phyloP scores from a whole-genome alignment of 2,797 vertebrate genomes.

The Enoplosus armatus region DNA sequence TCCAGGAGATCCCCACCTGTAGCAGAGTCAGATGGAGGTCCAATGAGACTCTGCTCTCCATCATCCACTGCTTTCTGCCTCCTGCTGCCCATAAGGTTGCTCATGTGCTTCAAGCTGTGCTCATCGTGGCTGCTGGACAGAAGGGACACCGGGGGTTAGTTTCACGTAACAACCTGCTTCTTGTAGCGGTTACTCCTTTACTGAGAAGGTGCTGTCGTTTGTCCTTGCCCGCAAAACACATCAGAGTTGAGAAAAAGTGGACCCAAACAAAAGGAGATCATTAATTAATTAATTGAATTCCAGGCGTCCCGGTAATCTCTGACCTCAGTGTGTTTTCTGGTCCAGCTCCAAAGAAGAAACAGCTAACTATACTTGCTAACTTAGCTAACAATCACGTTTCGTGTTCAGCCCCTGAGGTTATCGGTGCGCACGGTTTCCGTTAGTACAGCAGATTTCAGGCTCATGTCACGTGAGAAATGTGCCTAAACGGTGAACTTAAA shows the following conservation, averaged over 20 bases:
- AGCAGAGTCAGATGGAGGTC: slow-evolving; percentile 58
- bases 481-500: accelerated
- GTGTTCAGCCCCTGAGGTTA: too few relatives aligned
- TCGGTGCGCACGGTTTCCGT: too few relatives aligned
- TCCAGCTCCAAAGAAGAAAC: neutral
- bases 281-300: neutral
- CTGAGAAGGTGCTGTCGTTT: neutral
- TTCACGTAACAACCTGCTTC: neutral
- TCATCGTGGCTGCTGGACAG: slow-evolving; percentile 75
- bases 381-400: neutral
- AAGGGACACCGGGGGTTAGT: neutral
- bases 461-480: neutral
- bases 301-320: neutral
- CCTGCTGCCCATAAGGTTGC: slow-evolving; percentile 86
- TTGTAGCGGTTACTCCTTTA: neutral
- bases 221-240: neutral
- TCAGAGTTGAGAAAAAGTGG: neutral
- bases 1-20: slow-evolving; percentile 71
- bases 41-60: slow-evolving; percentile 84
- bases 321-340: neutral
- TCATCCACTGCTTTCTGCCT: slow-evolving; percentile 76
- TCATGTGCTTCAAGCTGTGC: slow-evolving; percentile 84
- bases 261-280: neutral
- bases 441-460: neutral
- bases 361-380: neutral